Evolutionary conservation across 2,797 vertebrate genomes (phyloP).

Genomic region (Synanceia verrucosa): DNA sequence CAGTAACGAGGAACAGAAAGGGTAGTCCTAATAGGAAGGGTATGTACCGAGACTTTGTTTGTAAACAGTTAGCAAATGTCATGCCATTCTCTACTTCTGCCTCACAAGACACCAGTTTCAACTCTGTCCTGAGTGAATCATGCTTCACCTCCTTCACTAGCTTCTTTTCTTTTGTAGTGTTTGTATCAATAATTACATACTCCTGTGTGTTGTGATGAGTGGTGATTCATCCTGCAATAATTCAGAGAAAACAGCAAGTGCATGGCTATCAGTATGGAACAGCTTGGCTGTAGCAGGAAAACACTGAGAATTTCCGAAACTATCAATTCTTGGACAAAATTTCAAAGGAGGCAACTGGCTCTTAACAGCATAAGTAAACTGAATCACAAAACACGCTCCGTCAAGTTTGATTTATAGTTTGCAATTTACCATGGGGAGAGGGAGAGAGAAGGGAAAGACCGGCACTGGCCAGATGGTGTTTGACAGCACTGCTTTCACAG

Average conservation of each 20-base stretch:
- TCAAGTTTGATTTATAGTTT: conserved; percentile 58
- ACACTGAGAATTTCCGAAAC: conserved; percentile 15
- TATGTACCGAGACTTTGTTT: conserved; percentile 57
- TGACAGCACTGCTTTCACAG: conserved; percentile 50
- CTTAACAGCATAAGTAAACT: conserved; percentile 28
- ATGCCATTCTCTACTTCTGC: conserved; percentile 37
- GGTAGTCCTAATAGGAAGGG: conserved; percentile 44
- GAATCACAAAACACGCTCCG: conserved; percentile 28
- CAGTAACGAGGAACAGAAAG: conserved; percentile 58
- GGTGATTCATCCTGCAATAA: conserved; percentile 43
- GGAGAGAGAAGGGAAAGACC: conserved; percentile 26
- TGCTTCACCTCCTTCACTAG: conserved; percentile 19
- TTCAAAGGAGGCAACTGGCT: conserved; percentile 43
- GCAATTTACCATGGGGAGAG: conserved; percentile 28
- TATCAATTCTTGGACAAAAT: conserved; percentile 27
- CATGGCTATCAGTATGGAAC: conserved; percentile 11
- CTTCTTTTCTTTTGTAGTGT: too few species aligned
- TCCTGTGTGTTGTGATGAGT: conserved; percentile 21
- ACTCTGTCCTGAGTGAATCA: conserved; percentile 33
- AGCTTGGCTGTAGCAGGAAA: conserved; percentile 7
- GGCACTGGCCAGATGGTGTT: conserved; percentile 63
- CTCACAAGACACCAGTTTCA: conserved; percentile 42
- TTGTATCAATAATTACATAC: conserved; percentile 36
- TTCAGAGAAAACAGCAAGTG: conserved; percentile 42
- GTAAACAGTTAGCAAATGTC: conserved; percentile 44